Conservation (phyloP, 2,888 invertebrate species). For the Chrysomela aeneicollis region DNA sequence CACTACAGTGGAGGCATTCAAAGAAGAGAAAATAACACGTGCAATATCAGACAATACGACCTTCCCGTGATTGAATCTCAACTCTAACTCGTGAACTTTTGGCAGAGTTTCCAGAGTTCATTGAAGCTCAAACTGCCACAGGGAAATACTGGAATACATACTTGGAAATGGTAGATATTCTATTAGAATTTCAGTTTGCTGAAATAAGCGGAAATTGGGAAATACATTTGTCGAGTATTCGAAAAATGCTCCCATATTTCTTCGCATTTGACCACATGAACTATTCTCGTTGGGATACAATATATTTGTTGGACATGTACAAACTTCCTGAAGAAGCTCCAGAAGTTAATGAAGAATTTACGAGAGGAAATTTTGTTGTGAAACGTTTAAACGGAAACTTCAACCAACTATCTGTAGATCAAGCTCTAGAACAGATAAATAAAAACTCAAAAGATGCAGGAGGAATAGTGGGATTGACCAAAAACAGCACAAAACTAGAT, state of each 20-base stretch:
- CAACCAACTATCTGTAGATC: slow-evolving; percentile 36
- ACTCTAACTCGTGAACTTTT: slow-evolving; percentile 11
- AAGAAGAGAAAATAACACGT: no score
- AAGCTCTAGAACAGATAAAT: slow-evolving; percentile 33
- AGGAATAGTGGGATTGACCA: slow-evolving; percentile 16
- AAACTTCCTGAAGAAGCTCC: slow-evolving; percentile 23
- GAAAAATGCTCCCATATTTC: slow-evolving; percentile 36
- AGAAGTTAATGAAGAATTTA: slow-evolving; percentile 27
- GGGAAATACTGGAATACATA: slow-evolving; percentile 28
- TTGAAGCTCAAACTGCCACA: slow-evolving; percentile 22
- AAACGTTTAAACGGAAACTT: slow-evolving; percentile 23
- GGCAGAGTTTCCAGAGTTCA: slow-evolving; percentile 25
- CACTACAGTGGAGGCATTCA: no score
- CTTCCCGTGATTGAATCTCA: no score
- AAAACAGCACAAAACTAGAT: slow-evolving; percentile 26
- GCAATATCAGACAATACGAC: no score
- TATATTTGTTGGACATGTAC: slow-evolving; percentile 30
- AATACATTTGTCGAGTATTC: slow-evolving; percentile 29
- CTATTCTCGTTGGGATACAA: slow-evolving; percentile 28
- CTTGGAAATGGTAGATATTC: slow-evolving; percentile 24
- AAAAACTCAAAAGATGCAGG: slow-evolving; percentile 30
- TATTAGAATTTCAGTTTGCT: slow-evolving; percentile 28
- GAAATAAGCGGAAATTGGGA: slow-evolving; percentile 34
- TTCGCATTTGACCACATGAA: slow-evolving; percentile 35
- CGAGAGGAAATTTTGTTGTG: slow-evolving; percentile 28